Base-by-base conservation (phyloP, 2,888 invertebrate species). In the Drosophila pseudotakahashii region DNA sequence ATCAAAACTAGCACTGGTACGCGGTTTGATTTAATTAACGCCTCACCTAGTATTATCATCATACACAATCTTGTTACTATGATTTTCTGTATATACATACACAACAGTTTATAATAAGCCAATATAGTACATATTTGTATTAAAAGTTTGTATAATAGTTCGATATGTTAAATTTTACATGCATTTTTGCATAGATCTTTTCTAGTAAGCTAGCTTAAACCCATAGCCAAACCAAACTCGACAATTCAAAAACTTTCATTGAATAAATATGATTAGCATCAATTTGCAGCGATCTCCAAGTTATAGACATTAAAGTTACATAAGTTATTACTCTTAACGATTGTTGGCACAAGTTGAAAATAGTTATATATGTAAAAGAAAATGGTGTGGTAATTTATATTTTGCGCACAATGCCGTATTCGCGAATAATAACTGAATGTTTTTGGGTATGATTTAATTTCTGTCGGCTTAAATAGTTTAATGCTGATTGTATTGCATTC, bases 161-260 rank as follows among this genome's bases (percentile, higher is more conserved):
- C 77, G 79, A 80, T 80, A 80, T 80, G 79, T 82, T 75, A 79
- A 71, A 79, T 80, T 47, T 63, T 23, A 41, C 53, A 53, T 68
- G 37, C 36, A 51, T 58, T 45, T 52, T 47, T 60, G 48, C 53
- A 39, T 66, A 10, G n/a, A 51, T 16, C 2, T 37, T 39, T 23
- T 34, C 10, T 13, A 23, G 23, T 23, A 23, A 13, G 23, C 44
- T 45, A 45, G 45, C n/a, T 26, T 26, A 26, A 26, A 26, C 19
- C 10, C 11, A 0, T 11, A 14, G 26, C 11, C 9, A 52, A 37
- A 52, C 13, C 14, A 26, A 23, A 23, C 14, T 19, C 34, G 13
- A 36, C 11, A 5, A 9, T 14, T n/a, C 6, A 37, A n/a, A 48
- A 37, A 23, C n/a, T 23, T 19, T 30, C 7, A 30, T 30, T n/a